These are phyloP conservation scores for Heteractis magnifica DNA, from an alignment of 92 coral and sea anemone genomes.

Conservation along the genomic window DNA sequence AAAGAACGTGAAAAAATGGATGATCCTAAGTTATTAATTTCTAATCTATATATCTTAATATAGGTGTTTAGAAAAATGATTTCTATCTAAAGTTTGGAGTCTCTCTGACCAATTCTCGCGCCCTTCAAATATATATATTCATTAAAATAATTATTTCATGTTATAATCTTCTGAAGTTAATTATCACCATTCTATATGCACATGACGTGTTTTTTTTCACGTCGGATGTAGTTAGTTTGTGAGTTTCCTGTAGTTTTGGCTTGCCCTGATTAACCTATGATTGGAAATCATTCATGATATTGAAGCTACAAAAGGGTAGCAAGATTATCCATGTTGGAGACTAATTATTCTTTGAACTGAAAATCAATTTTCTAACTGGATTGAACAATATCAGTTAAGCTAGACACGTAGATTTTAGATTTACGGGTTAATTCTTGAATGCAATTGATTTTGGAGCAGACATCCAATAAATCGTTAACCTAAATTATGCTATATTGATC, in stretches of 20 bases:
- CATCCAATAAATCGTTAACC: no score
- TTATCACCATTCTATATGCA: background rate
- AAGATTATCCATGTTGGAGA: background rate
- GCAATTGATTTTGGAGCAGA: background rate
- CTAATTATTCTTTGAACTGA: background rate
- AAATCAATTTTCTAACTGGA: background rate
- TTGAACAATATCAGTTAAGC: background rate
- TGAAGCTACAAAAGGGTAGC: background rate
- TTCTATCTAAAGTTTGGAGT: no score
- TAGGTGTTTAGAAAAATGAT: no score
- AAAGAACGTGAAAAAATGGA: no score
- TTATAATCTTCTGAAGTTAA: background rate
- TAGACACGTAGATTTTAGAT: background rate
- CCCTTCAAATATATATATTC: background rate
- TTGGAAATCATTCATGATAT: background rate
- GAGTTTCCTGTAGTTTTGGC: background rate
- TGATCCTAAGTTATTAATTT: background rate
- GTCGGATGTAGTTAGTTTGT: background rate
- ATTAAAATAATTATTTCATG: no score
- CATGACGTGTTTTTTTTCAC: background rate
- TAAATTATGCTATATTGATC: background rate
- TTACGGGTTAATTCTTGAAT: background rate
- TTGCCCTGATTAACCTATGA: background rate
- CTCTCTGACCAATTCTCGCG: no score
- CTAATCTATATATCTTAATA: no score